Evolutionary conservation across 2,797 vertebrate genomes (phyloP), one percentile per base, ranked within the genome.

Genomic region (Phalanger gymnotis): DNA sequence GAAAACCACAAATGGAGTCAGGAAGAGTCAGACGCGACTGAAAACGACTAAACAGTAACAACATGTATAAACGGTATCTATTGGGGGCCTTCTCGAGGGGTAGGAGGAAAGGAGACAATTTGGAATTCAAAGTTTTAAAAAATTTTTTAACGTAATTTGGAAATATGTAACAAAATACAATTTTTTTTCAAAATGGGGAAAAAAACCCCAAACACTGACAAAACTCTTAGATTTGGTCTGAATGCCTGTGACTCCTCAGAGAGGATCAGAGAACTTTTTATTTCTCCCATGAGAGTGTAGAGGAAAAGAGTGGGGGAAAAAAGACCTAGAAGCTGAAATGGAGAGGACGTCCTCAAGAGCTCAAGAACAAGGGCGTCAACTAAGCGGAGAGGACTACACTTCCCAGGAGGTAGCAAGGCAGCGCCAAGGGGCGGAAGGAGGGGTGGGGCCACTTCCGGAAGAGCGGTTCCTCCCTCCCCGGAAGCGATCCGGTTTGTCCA

Each of bases 241-340:
- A 2, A 47, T 47, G 73, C 66, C 66, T 27, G 40, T 25, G n/a
- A 47, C 10, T 81, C 6, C 47, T 47, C 66, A 47, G n/a, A 73
- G 10, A 6, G 61, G 12, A 3, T 47, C n/a, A 4, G 40, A 81
- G 19, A 61, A 61, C 58, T 34, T n/a, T 16, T 61, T 6, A 73
- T 47, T 47, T 81, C 7, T 81, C 22, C 3, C 0, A 0, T 0
- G 0, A 61, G 5, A 12, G 40, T 4, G 0, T 11, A 7, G 19
- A 16, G 10, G 11, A 31, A 5, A 30, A 19, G 3, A 2, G 0
- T 19, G 2, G 92, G 7, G 94, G n/a, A n/a, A 54, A 22, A 34
- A 31, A 51, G 58, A 51, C 11, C 14, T 0, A 1, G 14, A 0
- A 11, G 53, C 66, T 47, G n/a, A 47, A 25, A 25, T 7, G 2